These are phyloP conservation scores for Noturus placidus DNA, from an alignment of 2,113 vertebrate genomes.

Conservation along the genomic window DNA sequence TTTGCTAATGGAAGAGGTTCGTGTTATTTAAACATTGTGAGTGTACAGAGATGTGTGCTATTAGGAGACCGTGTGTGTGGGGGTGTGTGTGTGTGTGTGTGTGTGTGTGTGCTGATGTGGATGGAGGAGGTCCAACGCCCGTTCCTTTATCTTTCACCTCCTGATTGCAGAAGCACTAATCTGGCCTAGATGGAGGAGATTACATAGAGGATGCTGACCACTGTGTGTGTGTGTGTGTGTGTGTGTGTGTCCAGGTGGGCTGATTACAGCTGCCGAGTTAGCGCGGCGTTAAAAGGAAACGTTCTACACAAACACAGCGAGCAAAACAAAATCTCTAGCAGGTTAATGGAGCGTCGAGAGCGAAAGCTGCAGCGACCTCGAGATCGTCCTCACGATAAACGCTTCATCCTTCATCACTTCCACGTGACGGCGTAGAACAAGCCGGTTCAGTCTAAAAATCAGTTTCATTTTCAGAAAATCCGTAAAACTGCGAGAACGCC, in stretches of 20 bases:
- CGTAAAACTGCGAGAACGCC: not conserved
- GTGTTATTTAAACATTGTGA: not conserved
- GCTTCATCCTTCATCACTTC: not conserved
- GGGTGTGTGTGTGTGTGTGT: slow-evolving; percentile 1
- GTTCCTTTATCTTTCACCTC: not conserved
- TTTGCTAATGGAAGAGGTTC: not conserved
- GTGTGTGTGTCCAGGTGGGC: not conserved
- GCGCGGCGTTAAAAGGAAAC: slow-evolving; percentile 32
- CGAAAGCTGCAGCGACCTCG: slow-evolving; percentile 24
- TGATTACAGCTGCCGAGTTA: slow-evolving; percentile 45
- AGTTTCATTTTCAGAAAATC: not conserved
- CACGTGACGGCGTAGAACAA: not conserved
- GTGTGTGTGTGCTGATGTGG: not conserved
- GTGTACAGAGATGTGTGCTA: not conserved
- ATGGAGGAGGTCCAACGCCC: not conserved
- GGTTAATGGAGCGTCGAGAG: slow-evolving; percentile 9
- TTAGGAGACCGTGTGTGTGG: not conserved
- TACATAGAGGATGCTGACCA: slow-evolving; percentile 28
- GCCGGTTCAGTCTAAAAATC: too few relatives aligned
- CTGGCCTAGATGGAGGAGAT: slow-evolving; percentile 33
- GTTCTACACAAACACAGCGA: slow-evolving; percentile 15
- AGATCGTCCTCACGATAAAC: slow-evolving; percentile 38
- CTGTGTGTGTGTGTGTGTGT: slow-evolving; percentile 3
- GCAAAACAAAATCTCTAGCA: not conserved
- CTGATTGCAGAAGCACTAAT: slow-evolving; percentile 35